phyloP scores from a whole-genome alignment of 2,888 invertebrate species.

The Allophyes oxyacanthae region DNA sequence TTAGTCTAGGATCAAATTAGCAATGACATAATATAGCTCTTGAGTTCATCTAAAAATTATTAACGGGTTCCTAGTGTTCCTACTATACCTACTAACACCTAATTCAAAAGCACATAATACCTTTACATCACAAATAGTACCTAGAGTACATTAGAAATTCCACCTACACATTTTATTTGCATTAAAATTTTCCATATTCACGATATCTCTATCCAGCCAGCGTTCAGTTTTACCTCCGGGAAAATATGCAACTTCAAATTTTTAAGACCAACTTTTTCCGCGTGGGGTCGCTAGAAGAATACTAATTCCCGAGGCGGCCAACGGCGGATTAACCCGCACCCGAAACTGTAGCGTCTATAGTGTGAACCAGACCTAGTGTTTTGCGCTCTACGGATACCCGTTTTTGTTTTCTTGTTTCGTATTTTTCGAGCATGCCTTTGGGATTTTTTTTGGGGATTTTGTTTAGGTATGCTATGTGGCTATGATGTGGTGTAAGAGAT shows the following conservation, averaged over 20 bases:
- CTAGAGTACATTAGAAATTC: conserved; percentile 1
- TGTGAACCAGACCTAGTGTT: conserved; percentile 56
- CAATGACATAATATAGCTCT: no score
- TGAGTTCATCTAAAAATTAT: no score
- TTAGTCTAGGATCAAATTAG: no score
- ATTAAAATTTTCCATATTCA: conserved; percentile 35
- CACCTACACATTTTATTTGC: conserved; percentile 31
- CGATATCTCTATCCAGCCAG: conserved; percentile 37
- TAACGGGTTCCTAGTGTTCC: no score
- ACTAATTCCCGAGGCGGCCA: conserved; percentile 65
- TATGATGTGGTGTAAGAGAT: conserved; percentile 12
- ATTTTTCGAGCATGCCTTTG: conserved; percentile 27
- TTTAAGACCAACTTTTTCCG: conserved; percentile 68
- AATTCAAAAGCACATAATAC: conserved; percentile 4
- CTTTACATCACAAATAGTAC: no score
- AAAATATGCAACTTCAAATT: conserved; percentile 63
- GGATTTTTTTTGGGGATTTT: conserved; percentile 27
- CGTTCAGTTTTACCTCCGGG: conserved; percentile 44
- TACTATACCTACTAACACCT: no score
- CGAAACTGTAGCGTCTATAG: conserved; percentile 55
- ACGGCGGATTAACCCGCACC: conserved; percentile 62
- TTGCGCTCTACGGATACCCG: conserved; percentile 35
- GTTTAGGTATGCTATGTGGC: conserved; percentile 4
- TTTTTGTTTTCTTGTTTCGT: conserved; percentile 44
- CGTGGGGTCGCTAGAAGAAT: conserved; percentile 65